Base-by-base conservation (phyloP, 2,797 vertebrate species). In the Leuciscus waleckii region DNA sequence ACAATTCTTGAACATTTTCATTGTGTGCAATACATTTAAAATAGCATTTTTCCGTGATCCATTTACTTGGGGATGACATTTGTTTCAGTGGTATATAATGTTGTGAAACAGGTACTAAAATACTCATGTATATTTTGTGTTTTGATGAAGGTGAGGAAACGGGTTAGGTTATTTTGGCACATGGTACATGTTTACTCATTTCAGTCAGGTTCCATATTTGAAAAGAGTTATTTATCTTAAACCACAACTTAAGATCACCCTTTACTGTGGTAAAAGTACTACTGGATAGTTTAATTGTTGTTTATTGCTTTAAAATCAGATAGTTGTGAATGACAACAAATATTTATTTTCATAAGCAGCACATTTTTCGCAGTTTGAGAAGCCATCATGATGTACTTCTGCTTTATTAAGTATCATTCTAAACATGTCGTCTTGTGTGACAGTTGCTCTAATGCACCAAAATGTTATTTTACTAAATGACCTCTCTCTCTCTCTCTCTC, bases 401-500 rank as follows among this genome's bases (percentile, higher is more conserved):
- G 39, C 71, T 49, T 83, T 46, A 46, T 21, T 54, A 65, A 76
- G 71, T 54, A 83, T 77, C 71, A 51, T 73, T 75, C 1, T 14
- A 7, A 84, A 56, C 63, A 46, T n/a, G 19, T 8, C n/a, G 0
- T 76, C 37, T 63, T 83, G 81, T 65, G 56, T 67, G 56, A 83
- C 63, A 68, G 39, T 73, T 46, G 35, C 74, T 68, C n/a, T 84
- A 79, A 79, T 61, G 51, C 68, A 61, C 39, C 51, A 37, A 79
- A 79, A 85, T 79, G 76, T 61, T 70, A 21, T 82, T 70, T 75
- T 70, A 76, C 26, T 61, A 68, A 86, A 77, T 82, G 35, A 76
- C 32, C 51, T 58, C 51, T 80, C 68, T 73, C 37, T 87, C 65
- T 75, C 29, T 29, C 67, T 70, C n/a, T 81, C 41, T 32, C 69